A percentile compares a stretch with the other conserved stretches of the same genome.
Evolutionary conservation across 2,888 invertebrate genomes (phyloP).

Genomic region (Drosophila merina): DNA sequence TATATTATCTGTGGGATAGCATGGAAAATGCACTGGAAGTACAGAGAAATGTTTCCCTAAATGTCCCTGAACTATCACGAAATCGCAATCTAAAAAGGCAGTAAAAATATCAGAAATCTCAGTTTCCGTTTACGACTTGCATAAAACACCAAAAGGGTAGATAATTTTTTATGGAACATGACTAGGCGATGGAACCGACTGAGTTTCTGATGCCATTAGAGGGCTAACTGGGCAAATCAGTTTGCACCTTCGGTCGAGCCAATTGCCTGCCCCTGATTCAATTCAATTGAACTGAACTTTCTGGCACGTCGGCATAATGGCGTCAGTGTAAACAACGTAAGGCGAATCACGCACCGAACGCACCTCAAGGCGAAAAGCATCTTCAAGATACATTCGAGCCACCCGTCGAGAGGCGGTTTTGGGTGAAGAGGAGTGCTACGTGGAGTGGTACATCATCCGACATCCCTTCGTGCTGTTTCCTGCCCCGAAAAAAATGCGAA

Average conservation of each 20-base stretch:
- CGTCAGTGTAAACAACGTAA: conserved; percentile 66
- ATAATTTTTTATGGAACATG: conserved; percentile 1
- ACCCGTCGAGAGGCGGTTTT: conserved; percentile 57
- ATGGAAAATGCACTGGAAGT: not conserved
- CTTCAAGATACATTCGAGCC: conserved; percentile 35
- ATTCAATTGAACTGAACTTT: conserved; percentile 52
- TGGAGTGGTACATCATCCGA: conserved; percentile 49
- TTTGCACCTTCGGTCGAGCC: conserved; percentile 26
- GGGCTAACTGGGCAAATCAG: conserved; percentile 16
- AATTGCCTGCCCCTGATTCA: conserved; percentile 22
- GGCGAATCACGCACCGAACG: conserved; percentile 53
- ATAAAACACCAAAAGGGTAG: not conserved
- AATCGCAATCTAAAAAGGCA: not conserved
- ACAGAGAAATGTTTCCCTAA: too few relatives aligned
- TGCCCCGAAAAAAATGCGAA: conserved; percentile 40
- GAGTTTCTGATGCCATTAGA: not conserved
- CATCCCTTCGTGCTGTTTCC: conserved; percentile 65
- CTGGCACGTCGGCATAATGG: conserved; percentile 52
- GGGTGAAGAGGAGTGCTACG: not conserved
- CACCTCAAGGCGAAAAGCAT: conserved; percentile 13
- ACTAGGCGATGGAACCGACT: not conserved
- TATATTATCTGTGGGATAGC: too few relatives aligned
- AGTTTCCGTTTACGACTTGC: not conserved
- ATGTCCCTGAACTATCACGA: too few relatives aligned
- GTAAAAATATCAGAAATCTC: not conserved